Base-by-base conservation (phyloP, 1,140 invertebrate genomes). In the Euura saliciscinereae region DNA sequence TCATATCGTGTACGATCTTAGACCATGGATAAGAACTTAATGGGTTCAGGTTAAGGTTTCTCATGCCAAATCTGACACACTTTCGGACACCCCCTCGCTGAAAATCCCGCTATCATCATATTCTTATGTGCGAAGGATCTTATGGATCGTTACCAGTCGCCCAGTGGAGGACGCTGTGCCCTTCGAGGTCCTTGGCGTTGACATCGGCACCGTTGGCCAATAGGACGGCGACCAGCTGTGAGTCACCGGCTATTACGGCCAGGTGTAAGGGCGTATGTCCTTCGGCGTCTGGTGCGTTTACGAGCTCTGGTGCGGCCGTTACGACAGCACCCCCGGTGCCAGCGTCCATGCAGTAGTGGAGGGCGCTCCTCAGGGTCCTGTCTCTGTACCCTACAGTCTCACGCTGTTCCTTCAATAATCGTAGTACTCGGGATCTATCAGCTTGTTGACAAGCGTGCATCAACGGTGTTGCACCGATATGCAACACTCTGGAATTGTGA, bases 131-230 rank as follows among this genome's bases (percentile, higher is more conserved):
- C 1, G 28, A 28, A 28, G 28, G 28, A 28, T 28, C 28, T 28
- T 28, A 28, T 28, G 28, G 28, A 28, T 28, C 28, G 28, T 28
- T 28, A 97, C 97, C 97, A 77, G 96, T 97, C 3, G 98, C 98
- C 98, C 98, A 99, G 86, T 99, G 98, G 11, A 98, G 93, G n/a
- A 96, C 94, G 2, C 97, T 97, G 83, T 99, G 98, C 69, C 94
- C 93, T 84, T 99, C 98, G 81, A 96, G 93, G 86, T 99, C 98
- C 70, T 94, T 89, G 46, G 93, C 93, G 83, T 95, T 94, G 65
- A 99, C 92, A 80, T 98, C 94, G 7, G 97, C 97, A 43, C 93
- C 92, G 73, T 93, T 93, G 11, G 93, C 92, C 65, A 97, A 83
- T 4, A 98, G 87, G 44, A 94, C 93, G 70, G 94, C 93, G 65